Conservation (phyloP, 2,888 invertebrate species). For the Chirona hameri region DNA sequence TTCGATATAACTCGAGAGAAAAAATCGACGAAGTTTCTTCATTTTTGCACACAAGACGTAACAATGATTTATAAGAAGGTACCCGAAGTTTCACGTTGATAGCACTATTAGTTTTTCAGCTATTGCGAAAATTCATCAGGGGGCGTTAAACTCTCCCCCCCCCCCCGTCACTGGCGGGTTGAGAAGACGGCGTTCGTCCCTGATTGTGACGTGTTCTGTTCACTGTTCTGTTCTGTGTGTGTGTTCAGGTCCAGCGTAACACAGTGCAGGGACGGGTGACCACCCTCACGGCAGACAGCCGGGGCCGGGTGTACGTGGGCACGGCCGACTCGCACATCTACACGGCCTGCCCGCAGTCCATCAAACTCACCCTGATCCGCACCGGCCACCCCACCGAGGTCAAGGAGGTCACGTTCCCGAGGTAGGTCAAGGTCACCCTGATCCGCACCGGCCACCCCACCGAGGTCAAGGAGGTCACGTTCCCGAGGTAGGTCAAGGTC, state of each 20-base stretch:
- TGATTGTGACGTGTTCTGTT: too few species aligned
- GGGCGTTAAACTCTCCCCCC: too few species aligned
- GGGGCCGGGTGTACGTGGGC: conserved; percentile 64
- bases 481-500: background rate
- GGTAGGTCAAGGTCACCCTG: conserved; percentile 58
- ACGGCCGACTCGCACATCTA: conserved; percentile 78
- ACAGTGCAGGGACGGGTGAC: conserved; percentile 55
- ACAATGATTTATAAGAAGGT: too few species aligned
- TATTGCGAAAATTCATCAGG: too few species aligned
- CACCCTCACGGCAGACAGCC: conserved; percentile 67
- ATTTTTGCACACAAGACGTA: too few species aligned
- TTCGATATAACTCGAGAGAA: too few species aligned
- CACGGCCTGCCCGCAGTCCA: conserved; percentile 63
- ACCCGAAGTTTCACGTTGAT: too few species aligned
- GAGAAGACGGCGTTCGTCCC: too few species aligned
- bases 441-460: too few species aligned
- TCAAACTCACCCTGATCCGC: conserved; percentile 64
- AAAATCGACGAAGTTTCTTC: too few species aligned
- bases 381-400: conserved; percentile 80
- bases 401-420: conserved; percentile 77
- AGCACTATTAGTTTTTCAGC: too few species aligned
- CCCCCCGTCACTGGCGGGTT: too few species aligned
- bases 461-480: conserved; percentile 30
- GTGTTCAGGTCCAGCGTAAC: conserved; percentile 30
- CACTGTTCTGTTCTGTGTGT: background rate